Evolutionary conservation across 1,140 invertebrate species (phyloP).

Genomic region (Aphaenogaster rudis): DNA sequence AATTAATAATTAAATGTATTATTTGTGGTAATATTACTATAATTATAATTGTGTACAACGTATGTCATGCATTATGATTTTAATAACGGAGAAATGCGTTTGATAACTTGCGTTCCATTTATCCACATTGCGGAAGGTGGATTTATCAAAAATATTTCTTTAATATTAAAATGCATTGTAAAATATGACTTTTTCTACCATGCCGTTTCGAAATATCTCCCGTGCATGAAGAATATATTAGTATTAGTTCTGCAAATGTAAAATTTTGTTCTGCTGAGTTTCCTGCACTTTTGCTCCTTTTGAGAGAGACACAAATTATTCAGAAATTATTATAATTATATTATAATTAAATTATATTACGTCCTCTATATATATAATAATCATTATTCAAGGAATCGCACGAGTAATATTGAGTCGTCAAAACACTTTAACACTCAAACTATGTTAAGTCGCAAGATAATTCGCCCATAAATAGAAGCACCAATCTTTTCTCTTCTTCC

Average conservation of each 20-base stretch:
- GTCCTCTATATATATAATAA: neutral
- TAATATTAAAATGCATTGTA: neutral
- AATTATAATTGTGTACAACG: neutral
- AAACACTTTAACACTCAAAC: neutral
- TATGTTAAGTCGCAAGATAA: neutral
- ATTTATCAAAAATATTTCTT: neutral
- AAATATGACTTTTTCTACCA: neutral
- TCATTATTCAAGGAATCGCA: neutral
- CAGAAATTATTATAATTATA: neutral
- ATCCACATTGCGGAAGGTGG: neutral
- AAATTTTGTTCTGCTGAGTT: neutral
- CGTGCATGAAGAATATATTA: neutral
- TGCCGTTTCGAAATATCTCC: neutral
- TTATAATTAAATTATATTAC: neutral
- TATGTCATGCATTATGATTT: neutral
- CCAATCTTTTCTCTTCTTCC: neutral
- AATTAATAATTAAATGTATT: constrained; percentile 10
- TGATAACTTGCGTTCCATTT: neutral
- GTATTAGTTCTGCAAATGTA: neutral
- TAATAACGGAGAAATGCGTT: neutral
- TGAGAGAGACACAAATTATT: neutral
- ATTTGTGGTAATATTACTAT: neutral
- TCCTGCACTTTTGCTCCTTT: neutral
- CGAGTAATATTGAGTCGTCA: neutral
- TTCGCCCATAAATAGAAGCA: neutral